Evolutionary conservation across 1,140 invertebrate species (phyloP).

Genomic region (Polypedilum pembai): DNA sequence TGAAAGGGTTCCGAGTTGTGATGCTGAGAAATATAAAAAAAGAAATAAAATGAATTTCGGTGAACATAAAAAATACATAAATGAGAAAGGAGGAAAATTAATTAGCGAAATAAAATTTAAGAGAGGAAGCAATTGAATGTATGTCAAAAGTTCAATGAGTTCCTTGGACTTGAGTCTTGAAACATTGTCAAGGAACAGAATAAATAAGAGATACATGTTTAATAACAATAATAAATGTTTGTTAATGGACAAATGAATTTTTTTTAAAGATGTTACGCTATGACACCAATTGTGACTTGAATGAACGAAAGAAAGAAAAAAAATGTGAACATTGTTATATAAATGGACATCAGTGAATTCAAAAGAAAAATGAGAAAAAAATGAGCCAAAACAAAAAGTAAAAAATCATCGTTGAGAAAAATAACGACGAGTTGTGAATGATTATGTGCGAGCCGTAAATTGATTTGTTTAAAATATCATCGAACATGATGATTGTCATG

Average conservation of each 20-base stretch:
- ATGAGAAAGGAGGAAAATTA: background rate
- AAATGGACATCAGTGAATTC: background rate
- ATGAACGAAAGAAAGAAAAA: background rate
- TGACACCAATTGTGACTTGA: constrained; percentile 8
- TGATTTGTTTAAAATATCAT: no score
- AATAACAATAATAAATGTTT: background rate
- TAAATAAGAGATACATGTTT: background rate
- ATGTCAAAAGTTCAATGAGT: background rate
- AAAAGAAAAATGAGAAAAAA: background rate
- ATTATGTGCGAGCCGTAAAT: background rate
- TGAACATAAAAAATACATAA: background rate
- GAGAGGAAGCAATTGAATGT: background rate
- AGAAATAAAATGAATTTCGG: background rate
- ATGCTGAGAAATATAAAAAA: background rate
- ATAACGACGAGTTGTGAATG: background rate
- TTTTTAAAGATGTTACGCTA: constrained; percentile 9
- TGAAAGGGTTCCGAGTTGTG: constrained; percentile 3
- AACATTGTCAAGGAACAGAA: constrained; percentile 2
- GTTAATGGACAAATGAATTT: constrained; percentile 2
- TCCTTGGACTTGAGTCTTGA: background rate
- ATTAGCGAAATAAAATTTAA: no score
- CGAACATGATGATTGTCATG: no score
- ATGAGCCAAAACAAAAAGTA: background rate
- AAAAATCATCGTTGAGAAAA: background rate
- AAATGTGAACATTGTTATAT: background rate